Evolutionary conservation across 1,140 invertebrate genomes (phyloP).

Genomic region (Cepaea nemoralis): DNA sequence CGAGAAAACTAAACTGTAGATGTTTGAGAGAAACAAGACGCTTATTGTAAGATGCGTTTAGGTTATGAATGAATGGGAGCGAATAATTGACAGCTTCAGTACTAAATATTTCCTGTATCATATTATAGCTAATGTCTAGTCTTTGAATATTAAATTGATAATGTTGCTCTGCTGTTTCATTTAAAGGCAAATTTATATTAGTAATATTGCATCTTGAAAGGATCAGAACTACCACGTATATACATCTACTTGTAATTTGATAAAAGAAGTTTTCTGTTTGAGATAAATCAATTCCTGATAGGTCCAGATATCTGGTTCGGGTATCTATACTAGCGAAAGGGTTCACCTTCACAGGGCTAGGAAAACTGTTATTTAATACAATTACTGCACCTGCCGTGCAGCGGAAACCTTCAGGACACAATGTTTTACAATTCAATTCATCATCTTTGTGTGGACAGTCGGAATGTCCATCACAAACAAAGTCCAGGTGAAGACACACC

Average conservation of each 20-base stretch:
- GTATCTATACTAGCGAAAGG: neutral
- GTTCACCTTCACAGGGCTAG: neutral
- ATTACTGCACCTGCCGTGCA: neutral
- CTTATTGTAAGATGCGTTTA: neutral
- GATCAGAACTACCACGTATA: too few relatives aligned
- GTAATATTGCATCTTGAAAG: too few relatives aligned
- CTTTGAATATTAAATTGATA: neutral
- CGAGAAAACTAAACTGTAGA: neutral
- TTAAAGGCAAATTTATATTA: too few relatives aligned
- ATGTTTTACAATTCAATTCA: neutral
- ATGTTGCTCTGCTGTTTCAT: too few relatives aligned
- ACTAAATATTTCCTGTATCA: neutral
- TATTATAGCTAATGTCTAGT: neutral
- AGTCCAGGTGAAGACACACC: neutral
- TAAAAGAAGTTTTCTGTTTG: neutral
- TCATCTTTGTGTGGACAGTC: constrained; percentile 14
- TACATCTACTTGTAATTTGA: too few relatives aligned
- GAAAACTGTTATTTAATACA: neutral
- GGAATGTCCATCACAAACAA: constrained; percentile 13
- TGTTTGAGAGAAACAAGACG: neutral
- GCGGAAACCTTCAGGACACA: neutral
- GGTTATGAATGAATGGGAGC: neutral
- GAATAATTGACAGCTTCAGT: neutral
- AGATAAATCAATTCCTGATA: neutral
- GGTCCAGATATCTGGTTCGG: neutral